phyloP scores from a whole-genome alignment of 2,888 invertebrate genomes.

The Nemurella pictetii region DNA sequence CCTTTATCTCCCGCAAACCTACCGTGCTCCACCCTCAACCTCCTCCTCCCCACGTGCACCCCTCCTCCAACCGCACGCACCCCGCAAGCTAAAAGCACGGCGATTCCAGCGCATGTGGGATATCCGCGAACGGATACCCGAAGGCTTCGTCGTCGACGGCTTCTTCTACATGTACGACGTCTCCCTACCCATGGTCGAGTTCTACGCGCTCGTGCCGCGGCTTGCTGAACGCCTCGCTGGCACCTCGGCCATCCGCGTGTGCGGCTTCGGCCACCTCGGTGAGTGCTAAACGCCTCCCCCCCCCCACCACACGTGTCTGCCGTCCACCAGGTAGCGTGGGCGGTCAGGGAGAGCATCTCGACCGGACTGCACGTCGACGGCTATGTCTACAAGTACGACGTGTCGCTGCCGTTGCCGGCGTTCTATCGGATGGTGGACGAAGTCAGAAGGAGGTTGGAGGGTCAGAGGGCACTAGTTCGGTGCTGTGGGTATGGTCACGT shows the following conservation, averaged over 20 bases:
- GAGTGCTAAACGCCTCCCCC: slow-evolving; percentile 44
- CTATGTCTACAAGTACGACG: slow-evolving; percentile 93
- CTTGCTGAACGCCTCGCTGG: slow-evolving; percentile 68
- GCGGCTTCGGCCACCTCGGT: slow-evolving; percentile 96
- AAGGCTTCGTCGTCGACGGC: slow-evolving; percentile 74
- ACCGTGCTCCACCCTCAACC: too few species aligned
- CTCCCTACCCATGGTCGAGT: slow-evolving; percentile 79
- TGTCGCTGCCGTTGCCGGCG: slow-evolving; percentile 80
- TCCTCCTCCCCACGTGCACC: too few species aligned
- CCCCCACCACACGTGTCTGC: neutral
- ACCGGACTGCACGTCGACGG: slow-evolving; percentile 77
- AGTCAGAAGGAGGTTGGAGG: slow-evolving; percentile 66
- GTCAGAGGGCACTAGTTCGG: slow-evolving; percentile 57
- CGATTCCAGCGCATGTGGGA: slow-evolving; percentile 74
- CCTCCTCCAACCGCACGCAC: too few species aligned
- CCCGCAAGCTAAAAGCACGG: too few species aligned
- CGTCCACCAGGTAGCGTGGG: slow-evolving; percentile 72
- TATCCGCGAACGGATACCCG: slow-evolving; percentile 82
- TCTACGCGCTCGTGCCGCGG: slow-evolving; percentile 81
- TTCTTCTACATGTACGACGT: slow-evolving; percentile 96
- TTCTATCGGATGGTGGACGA: slow-evolving; percentile 84
- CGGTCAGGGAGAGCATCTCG: slow-evolving; percentile 81
- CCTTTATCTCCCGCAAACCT: too few species aligned
- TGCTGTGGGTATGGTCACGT: slow-evolving; percentile 93
- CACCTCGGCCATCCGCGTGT: slow-evolving; percentile 60